Base-by-base conservation (phyloP, 1,140 invertebrate genomes). In the Drosophila arizonae region DNA sequence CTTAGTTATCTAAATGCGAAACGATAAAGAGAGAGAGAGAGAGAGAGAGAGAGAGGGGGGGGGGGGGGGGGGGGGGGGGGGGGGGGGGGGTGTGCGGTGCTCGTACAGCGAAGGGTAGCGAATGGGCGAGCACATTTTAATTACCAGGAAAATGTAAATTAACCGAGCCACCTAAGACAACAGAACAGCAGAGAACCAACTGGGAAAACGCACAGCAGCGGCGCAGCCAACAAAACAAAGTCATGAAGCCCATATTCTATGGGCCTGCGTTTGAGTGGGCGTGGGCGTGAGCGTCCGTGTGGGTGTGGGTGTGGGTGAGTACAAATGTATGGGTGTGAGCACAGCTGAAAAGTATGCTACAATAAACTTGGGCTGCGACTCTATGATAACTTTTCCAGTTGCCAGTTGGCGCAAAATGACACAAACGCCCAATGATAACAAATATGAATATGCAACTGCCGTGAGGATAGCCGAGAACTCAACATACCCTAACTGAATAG, bases 101-200 rank as follows among this genome's bases (percentile, higher is more conserved):
- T n/a, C n/a, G 17, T 17, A 17, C 17, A 17, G 51, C 26, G 28
- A 8, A 17, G 43, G 61, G 55, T 33, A 51, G 51, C 62, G 48
- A 62, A 58, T 61, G 55, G 76, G 77, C 41, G 39, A 60, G 50
- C 72, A 86, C 82, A 86, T 87, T 87, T 86, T 86, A 86, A 86
- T 86, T 86, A 86, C 79, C 82, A 86, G 77, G 76, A 81, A 86
- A 86, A 86, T 86, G 82, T 86, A 82, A 86, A 86, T 87, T 87
- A 87, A 82, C 82, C 82, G 58, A 82, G 54, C 71, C 64, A 72
- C 79, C 80, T 77, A 73, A 86, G 82, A 82, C 84, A 81, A 79
- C 80, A 79, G 69, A 76, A 64, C 62, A 52, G 36, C 11, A 11
- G 36, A 39, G 68, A 15, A 46, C 43, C 72, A 36, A 69, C 43